Evolutionary conservation across 2,113 vertebrate species (phyloP), one percentile per base, ranked within the genome.

Genomic region (Gorsachius goisagi): DNA sequence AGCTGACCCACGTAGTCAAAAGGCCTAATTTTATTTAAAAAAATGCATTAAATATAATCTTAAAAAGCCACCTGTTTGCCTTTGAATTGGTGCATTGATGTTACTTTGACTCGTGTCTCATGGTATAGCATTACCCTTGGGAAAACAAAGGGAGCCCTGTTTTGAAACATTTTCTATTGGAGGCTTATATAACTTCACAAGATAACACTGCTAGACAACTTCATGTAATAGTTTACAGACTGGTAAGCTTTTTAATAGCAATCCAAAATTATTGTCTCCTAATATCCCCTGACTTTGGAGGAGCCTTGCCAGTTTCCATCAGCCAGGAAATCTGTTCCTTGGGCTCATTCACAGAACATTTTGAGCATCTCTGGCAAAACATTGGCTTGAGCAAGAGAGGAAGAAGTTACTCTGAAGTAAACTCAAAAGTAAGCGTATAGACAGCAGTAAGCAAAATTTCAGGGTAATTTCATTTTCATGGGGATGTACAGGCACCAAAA

Each of bases 301-400:
- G 37, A 97, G 55, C 5, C 27, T 87, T 87, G 71, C 89, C 91
- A 88, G 55, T 85, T 96, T 89, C 63, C 16, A 89, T 81, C 84
- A 95, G 86, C 58, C 89, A 92, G 41, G 80, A 96, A 97, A 92
- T 89, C 90, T 95, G 94, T 92, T 96, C 77, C 63, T 95, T 68
- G 45, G 45, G 63, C 86, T 96, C 90, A 85, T 93, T 89, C 89
- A 89, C 77, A 95, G 94, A 97, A 95, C 80, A 73, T 88, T 89
- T 73, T 92, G 85, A 94, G 37, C 62, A 58, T 85, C 83, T 88
- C 55, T 44, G 8, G 76, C 32, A 89, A 95, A 95, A 95, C 23
- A 85, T 47, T 69, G 66, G 53, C 74, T 91, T 67, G 6, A 89
- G 23, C 16, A 85, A 72, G 19, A 90, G 2, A 81, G 35, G 35